Conservation (phyloP, 2,113 vertebrate genomes). For the Aleadryas rufinucha region DNA sequence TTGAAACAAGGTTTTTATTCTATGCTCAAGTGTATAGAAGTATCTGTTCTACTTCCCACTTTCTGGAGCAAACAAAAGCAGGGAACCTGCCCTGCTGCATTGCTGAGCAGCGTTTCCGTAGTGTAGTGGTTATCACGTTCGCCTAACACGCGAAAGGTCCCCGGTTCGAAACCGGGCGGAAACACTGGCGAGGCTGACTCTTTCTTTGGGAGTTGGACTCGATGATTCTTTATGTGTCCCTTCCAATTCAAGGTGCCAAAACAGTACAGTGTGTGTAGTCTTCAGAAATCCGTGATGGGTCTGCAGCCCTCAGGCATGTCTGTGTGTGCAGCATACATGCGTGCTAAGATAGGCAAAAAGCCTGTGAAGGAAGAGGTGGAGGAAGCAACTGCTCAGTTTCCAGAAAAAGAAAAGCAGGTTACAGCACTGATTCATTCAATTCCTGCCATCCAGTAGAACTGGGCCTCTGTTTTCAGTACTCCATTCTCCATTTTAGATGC, state of each 20-base stretch:
- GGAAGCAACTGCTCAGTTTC: background rate
- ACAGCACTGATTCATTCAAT: fast-evolving
- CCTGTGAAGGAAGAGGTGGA: background rate
- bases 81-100: fast-evolving
- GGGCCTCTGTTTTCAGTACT: background rate
- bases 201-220: background rate
- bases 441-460: background rate
- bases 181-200: background rate
- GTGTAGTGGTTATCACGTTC: conserved; percentile 10
- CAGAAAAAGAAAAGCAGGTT: background rate
- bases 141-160: background rate
- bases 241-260: background rate
- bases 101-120: fast-evolving
- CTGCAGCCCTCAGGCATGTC: fast-evolving
- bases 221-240: fast-evolving
- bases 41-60: fast-evolving
- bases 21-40: background rate
- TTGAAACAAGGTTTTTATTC: background rate
- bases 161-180: background rate
- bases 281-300: fast-evolving
- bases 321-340: fast-evolving
- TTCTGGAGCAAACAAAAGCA: background rate
- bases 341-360: background rate
- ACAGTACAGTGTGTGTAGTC: no score
- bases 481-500: background rate